phyloP scores from a whole-genome alignment of 2,113 vertebrate genomes.

The Cephalopterus ornatus region DNA sequence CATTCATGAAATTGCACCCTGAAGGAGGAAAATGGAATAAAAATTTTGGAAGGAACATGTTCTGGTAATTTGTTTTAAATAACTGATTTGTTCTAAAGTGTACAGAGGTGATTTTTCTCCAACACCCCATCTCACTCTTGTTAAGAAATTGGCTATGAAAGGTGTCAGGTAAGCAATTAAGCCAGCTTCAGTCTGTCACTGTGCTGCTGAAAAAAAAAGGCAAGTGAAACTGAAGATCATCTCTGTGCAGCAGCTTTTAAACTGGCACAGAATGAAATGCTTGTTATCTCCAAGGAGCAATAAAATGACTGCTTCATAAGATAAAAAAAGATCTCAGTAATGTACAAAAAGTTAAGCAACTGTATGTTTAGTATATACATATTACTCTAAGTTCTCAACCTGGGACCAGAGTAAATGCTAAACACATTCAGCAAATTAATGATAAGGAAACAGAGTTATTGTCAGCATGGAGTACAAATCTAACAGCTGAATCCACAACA shows the following conservation, averaged over 20 bases:
- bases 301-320: neutral
- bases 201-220: neutral
- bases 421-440: neutral
- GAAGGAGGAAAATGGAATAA: neutral
- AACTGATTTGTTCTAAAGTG: neutral
- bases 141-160: neutral
- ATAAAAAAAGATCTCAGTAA: neutral
- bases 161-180: neutral
- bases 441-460: neutral
- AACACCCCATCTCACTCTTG: neutral
- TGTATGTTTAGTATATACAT: neutral
- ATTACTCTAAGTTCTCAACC: neutral
- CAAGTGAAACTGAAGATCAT: neutral
- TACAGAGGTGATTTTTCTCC: neutral
- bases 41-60: neutral
- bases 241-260: neutral
- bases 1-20: neutral
- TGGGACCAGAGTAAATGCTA: neutral
- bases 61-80: neutral
- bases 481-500: neutral
- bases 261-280: neutral
- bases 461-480: neutral
- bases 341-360: neutral
- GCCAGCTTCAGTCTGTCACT: neutral
- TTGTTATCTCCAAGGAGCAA: neutral